Base-by-base conservation (phyloP, 2,113 vertebrate species). In the Oenanthe oenanthe region DNA sequence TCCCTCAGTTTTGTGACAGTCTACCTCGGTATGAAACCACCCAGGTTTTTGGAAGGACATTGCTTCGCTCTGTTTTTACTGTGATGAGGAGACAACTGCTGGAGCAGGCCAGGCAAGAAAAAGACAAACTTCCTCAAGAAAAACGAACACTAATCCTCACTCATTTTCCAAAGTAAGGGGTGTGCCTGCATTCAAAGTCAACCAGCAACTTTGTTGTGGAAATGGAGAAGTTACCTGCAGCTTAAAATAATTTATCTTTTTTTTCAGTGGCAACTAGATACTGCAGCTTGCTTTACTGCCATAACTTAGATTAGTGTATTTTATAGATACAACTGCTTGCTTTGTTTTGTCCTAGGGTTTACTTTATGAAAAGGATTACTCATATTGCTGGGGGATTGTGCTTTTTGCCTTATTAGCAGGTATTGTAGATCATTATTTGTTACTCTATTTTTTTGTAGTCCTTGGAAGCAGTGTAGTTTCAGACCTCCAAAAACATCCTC, bases 1-100 rank as follows among this genome's bases (percentile, higher is more conserved):
- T 99, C 63, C 99, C 99, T 63, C 99, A 99, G 98, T 99, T 99
- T 98, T 99, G 99, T 77, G 99, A 99, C 98, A 99, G 99, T 95
- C 98, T 99, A 81, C 99, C 99, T 77, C 98, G 99, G 47, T 99
- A 99, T 72, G 99, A 99, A 97, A 99, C 99, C 84, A 99, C 99
- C 24, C 99, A 99, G 98, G 99, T 99, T 91, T 99, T 99, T 3
- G 99, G 99, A 63, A 98, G 99, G 89, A 99, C 99, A 1, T 95
- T 99, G 91, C 97, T 99, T 72, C 99, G 99, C 73, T 99, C 99
- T 0, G 99, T 99, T 74, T 99, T 99, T 97, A 99, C 99, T 2
- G 98, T 99, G 16, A 99, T 99, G 99, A 98, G 99, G 82, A 98
- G 99, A 34, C 99, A 99, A 8, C 98, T 99, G 86, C 97, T 99